Base-by-base conservation (phyloP, 2,888 invertebrate species). In the Pollenia angustigena region DNA sequence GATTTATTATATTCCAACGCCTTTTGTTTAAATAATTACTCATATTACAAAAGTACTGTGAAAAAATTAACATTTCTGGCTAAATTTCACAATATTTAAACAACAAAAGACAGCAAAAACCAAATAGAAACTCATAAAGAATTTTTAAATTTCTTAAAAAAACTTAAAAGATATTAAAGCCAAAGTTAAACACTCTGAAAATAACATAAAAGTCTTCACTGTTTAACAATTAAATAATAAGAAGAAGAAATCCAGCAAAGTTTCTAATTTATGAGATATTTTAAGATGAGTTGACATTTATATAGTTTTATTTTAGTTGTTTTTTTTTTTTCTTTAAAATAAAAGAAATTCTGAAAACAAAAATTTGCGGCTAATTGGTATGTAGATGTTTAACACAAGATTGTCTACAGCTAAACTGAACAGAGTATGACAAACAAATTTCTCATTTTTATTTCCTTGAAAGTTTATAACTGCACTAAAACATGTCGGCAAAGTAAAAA, bases 271-370 rank as follows among this genome's bases (percentile, higher is more conserved):
- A 86, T 83, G 86, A 52, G 74, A 79, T 75, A 69, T 60, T 69
- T 75, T 75, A 64, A 80, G 48, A 86, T 69, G 75, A 79, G 79
- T 86, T 83, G 80, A 86, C 86, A 83, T 86, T 86, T 83, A 80
- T 74, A 14, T 32, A 48, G 48, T 46, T 48, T 32, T 64, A 10
- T 32, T n/a, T 11, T 12, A 40, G 23, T 32, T 10, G 7, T 9
- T 4, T 4, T 6, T 52, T 8, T 42, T 11, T 54, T 16, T 66
- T 32, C 16, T 18, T 52, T 56, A 11, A 18, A 10, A 6, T 8
- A 69, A 16, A 7, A 58, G 14, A 46, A 58, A 64, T 7, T 6
- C 1, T 32, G 9, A 9, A 40, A 46, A 42, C 10, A 52, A 52
- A 52, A 56, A 58, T 68, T 58, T 46, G 1, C 23, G 12, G 14